These are phyloP conservation scores for Manacus vitellinus DNA, from an alignment of 2,113 vertebrate species.

Conservation along the genomic window DNA sequence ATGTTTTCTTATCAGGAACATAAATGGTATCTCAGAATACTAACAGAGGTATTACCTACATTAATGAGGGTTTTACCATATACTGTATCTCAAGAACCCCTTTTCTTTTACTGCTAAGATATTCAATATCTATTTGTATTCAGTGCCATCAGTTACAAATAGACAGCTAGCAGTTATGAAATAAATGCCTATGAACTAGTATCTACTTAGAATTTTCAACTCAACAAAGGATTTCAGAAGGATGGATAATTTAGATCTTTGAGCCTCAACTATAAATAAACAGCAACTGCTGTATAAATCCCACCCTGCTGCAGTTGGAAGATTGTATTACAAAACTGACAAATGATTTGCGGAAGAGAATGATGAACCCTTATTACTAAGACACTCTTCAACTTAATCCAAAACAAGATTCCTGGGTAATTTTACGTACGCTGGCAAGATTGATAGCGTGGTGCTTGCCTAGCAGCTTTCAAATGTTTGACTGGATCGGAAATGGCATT, in stretches of 20 bases:
- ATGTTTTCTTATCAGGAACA: conserved; percentile 50
- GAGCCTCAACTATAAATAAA: conserved; percentile 58
- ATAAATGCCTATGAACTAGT: conserved; percentile 58
- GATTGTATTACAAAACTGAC: conserved; percentile 66
- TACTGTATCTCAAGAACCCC: conserved; percentile 6
- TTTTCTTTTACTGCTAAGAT: conserved; percentile 53
- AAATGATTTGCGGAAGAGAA: conserved; percentile 73
- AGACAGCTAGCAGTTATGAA: conserved; percentile 63
- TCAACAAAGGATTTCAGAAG: conserved; percentile 54
- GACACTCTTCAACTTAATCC: conserved; percentile 75
- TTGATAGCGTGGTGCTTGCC: conserved; percentile 61
- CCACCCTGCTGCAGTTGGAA: conserved; percentile 45
- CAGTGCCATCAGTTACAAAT: conserved; percentile 46
- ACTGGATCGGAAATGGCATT: conserved; percentile 60
- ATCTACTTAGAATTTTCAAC: conserved; percentile 60
- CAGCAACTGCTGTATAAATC: conserved; percentile 48
- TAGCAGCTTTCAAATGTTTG: conserved; percentile 72
- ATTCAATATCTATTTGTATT: conserved; percentile 70
- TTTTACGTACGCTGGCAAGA: conserved; percentile 63
- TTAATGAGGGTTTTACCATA: conserved; percentile 13
- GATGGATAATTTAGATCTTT: conserved; percentile 64
- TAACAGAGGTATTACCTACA: conserved; percentile 25
- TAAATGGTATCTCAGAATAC: conserved; percentile 17
- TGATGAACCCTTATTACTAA: conserved; percentile 74
- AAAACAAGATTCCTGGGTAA: conserved; percentile 73